phyloP scores from a whole-genome alignment of 2,113 vertebrate species.

The Toxotes jaculatrix region DNA sequence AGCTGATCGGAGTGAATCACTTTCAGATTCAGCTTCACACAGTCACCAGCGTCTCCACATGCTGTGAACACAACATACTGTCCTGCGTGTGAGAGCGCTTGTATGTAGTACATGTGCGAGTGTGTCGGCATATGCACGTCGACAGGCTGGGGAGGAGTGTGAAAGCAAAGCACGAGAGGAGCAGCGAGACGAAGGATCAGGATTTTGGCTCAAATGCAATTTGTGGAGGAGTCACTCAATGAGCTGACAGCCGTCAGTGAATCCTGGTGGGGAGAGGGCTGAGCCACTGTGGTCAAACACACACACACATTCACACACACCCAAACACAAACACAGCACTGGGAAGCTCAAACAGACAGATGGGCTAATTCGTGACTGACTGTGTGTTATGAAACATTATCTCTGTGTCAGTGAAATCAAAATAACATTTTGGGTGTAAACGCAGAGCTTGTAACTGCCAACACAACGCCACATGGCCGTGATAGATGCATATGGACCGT shows the following conservation, averaged over 20 bases:
- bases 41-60: slow-evolving; percentile 15
- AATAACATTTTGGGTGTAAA: slow-evolving; percentile 79
- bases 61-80: slow-evolving; percentile 36
- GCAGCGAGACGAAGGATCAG: slow-evolving; percentile 63
- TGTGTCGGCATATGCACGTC: slow-evolving; percentile 58
- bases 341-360: slow-evolving; percentile 78
- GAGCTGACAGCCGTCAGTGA: slow-evolving; percentile 76
- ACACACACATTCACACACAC: slow-evolving; percentile 40
- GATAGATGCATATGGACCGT: slow-evolving; percentile 59
- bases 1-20: background rate
- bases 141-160: slow-evolving; percentile 55
- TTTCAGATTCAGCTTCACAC: slow-evolving; percentile 39
- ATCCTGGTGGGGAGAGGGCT: slow-evolving; percentile 67
- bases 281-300: slow-evolving; percentile 68
- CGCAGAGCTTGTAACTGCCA: slow-evolving; percentile 61
- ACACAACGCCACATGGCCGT: slow-evolving; percentile 59
- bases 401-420: slow-evolving; percentile 81
- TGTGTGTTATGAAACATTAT: slow-evolving; percentile 84
- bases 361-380: slow-evolving; percentile 81
- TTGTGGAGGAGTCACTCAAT: slow-evolving; percentile 74
- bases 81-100: slow-evolving; percentile 15
- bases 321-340: slow-evolving; percentile 50
- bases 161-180: slow-evolving; percentile 49
- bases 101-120: slow-evolving; percentile 30
- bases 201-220: slow-evolving; percentile 70